Conservation (phyloP, 1,140 invertebrate species). For the Bombus superbus region DNA sequence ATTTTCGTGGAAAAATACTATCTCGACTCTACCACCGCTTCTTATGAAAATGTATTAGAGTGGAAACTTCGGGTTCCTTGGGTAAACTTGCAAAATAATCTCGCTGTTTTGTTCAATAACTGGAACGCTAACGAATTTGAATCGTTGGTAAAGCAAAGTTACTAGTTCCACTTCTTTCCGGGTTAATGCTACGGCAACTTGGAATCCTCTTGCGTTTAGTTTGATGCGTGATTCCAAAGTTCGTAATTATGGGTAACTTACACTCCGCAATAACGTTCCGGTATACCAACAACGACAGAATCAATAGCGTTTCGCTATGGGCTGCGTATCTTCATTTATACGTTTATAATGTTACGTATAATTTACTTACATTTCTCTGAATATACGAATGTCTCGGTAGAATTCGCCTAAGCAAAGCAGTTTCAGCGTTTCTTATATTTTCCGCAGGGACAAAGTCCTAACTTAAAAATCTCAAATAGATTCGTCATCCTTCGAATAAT, state of each 20-base stretch:
- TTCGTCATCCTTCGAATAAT: not conserved
- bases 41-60: not conserved
- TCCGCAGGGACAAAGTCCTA: too few relatives aligned
- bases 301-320: not conserved
- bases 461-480: too few relatives aligned
- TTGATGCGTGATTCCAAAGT: conserved; percentile 19
- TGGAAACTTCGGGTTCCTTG: not conserved
- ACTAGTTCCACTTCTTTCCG: not conserved
- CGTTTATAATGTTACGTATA: conserved; percentile 15
- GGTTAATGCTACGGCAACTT: conserved; percentile 8
- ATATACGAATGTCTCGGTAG: conserved; percentile 3
- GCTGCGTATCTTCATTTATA: not conserved
- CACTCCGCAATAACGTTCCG: not conserved
- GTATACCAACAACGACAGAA: not conserved
- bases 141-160: not conserved
- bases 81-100: not conserved
- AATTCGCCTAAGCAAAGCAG: not conserved
- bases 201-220: conserved; percentile 9
- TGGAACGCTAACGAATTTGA: conserved; percentile 13
- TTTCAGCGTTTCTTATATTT: not conserved
- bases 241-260: conserved; percentile 32
- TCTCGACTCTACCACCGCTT: not conserved
- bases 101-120: not conserved
- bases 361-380: conserved; percentile 39
- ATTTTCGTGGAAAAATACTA: not conserved